These are phyloP conservation scores for Drosophila micromelanica DNA, from an alignment of 1,140 invertebrate genomes.

Conservation along the genomic window DNA sequence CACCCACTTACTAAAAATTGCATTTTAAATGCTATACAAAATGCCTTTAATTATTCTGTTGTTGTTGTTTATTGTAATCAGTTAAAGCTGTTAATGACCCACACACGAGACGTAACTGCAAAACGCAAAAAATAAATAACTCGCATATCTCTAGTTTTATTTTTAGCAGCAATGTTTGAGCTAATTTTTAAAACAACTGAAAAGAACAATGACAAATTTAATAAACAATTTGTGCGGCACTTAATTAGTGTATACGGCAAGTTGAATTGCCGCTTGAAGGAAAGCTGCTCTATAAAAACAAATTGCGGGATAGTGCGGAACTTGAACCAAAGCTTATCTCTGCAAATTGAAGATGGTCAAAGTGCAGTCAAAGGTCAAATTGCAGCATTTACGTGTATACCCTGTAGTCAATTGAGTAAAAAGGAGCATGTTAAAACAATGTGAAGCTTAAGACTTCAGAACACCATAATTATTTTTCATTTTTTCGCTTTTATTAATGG, in stretches of 20 bases:
- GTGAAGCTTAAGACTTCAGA: no score
- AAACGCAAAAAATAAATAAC: constrained; percentile 21
- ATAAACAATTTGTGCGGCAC: constrained; percentile 59
- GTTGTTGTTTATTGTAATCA: constrained; percentile 33
- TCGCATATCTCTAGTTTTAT: constrained; percentile 36
- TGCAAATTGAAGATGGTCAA: constrained; percentile 1
- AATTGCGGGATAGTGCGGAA: constrained; percentile 8
- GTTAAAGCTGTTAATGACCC: constrained; percentile 58
- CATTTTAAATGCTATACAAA: constrained; percentile 45
- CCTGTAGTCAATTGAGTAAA: background rate
- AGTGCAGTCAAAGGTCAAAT: constrained; percentile 3
- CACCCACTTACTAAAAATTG: constrained; percentile 32
- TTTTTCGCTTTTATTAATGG: no score
- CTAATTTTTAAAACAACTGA: constrained; percentile 71
- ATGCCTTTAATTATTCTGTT: constrained; percentile 21
- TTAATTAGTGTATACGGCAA: constrained; percentile 53
- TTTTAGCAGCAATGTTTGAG: constrained; percentile 50
- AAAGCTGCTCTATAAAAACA: background rate
- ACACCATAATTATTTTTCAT: no score
- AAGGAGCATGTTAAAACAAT: background rate
- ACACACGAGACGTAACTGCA: constrained; percentile 44
- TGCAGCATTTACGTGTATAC: background rate
- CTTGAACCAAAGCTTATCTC: background rate
- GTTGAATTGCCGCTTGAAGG: constrained; percentile 11
- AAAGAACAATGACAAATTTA: constrained; percentile 36